These are phyloP conservation scores for Helicoverpa assulta DNA, from an alignment of 2,888 invertebrate genomes.

Conservation along the genomic window DNA sequence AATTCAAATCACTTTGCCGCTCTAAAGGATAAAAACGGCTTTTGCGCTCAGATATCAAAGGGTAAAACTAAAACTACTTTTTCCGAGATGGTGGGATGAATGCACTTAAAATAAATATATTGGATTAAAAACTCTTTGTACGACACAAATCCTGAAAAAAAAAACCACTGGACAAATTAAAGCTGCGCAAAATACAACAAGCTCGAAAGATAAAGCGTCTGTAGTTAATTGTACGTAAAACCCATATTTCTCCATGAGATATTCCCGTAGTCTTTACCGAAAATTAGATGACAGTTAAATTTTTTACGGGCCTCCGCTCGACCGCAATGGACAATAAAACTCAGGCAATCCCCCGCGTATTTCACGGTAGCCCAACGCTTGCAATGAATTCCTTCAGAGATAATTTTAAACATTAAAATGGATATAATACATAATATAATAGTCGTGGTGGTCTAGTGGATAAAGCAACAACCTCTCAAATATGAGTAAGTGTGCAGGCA, in stretches of 20 bases:
- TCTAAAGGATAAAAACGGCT: too few species aligned
- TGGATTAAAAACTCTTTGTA: slow-evolving; percentile 34
- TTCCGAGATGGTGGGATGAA: neutral
- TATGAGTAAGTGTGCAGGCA: too few species aligned
- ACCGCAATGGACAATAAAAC: slow-evolving; percentile 68
- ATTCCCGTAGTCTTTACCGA: slow-evolving; percentile 54
- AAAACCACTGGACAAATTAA: slow-evolving; percentile 25
- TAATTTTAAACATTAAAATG: slow-evolving; percentile 64
- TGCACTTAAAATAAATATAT: slow-evolving; percentile 17
- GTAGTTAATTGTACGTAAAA: slow-evolving; percentile 53
- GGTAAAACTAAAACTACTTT: too few species aligned
- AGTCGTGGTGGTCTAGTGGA: too few species aligned
- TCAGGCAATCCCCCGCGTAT: slow-evolving; percentile 62
- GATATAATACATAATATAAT: slow-evolving; percentile 24
- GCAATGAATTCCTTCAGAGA: slow-evolving; percentile 69
- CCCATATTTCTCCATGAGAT: slow-evolving; percentile 52
- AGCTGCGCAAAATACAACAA: slow-evolving; percentile 40
- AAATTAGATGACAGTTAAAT: slow-evolving; percentile 63
- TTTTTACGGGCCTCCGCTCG: slow-evolving; percentile 62
- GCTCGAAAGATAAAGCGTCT: slow-evolving; percentile 38
- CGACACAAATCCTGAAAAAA: slow-evolving; percentile 31
- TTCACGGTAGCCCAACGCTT: slow-evolving; percentile 65
- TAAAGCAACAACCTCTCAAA: too few species aligned
- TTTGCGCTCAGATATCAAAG: too few species aligned
- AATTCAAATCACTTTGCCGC: too few species aligned